Conservation (phyloP, 1,140 invertebrate species). For the Saxidomus purpurata region DNA sequence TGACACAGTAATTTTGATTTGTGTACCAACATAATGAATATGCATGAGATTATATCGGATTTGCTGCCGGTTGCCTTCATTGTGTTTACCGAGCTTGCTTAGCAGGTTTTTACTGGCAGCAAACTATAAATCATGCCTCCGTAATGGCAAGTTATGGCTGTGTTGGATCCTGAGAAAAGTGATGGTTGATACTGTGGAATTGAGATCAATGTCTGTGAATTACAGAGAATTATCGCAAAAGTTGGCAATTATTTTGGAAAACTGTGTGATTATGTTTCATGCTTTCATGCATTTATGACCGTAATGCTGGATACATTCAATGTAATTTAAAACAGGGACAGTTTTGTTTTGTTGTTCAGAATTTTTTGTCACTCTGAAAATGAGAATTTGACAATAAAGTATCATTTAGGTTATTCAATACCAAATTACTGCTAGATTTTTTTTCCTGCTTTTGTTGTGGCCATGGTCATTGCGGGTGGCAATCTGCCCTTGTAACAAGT, state of each 20-base stretch:
- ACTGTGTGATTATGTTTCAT: conserved; percentile 1
- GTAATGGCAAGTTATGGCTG: conserved; percentile 19
- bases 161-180: neutral
- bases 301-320: neutral
- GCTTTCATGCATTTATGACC: neutral
- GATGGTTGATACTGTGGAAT: neutral
- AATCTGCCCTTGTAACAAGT: too few relatives aligned
- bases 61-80: neutral
- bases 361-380: too few relatives aligned
- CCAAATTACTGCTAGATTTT: too few relatives aligned
- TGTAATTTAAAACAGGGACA: too few relatives aligned
- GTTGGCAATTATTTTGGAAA: neutral
- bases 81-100: neutral
- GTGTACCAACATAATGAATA: neutral
- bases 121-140: neutral
- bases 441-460: too few relatives aligned
- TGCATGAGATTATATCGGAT: conserved; percentile 6
- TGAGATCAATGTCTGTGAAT: conserved; percentile 7
- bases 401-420: too few relatives aligned
- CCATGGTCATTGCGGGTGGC: too few relatives aligned
- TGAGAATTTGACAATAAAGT: too few relatives aligned
- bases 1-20: conserved; percentile 34
- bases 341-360: too few relatives aligned
- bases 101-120: neutral
- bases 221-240: neutral